Evolutionary conservation across 2,888 invertebrate genomes (phyloP), one percentile per base, ranked within the genome.

Genomic region (Habrosyne pyritoides): DNA sequence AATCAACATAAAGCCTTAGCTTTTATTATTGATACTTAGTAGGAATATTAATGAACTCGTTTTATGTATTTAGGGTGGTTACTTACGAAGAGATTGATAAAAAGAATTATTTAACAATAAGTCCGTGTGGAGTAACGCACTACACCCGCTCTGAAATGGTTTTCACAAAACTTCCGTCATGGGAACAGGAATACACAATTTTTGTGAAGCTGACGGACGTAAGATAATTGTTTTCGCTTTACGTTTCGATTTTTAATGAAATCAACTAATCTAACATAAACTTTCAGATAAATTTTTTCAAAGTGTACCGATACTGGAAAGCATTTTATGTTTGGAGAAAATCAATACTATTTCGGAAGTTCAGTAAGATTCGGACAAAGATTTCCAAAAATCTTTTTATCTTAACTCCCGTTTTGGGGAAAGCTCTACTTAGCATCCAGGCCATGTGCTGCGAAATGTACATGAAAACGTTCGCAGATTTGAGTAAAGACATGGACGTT

Each of bases 141-240:
- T 95, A 94, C 80, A 94, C 93, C 12, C 94, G 94, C 54, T 18
- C 50, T 30, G 97, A 97, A 79, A 95, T 96, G 84, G 94, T 95
- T 12, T 98, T 97, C 76, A 97, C 97, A 0, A 94, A 95, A 10
- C 89, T 98, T 6, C 93, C 95, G 21, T 93, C 95, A 60, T 98
- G 97, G 97, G 96, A 97, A 77, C 94, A 94, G 57, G 97, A 98
- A 77, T 97, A 97, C 73, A 94, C 94, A n/a, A 95, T 95, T 81
- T 98, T 96, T 76, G 93, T 95, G 46, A 93, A 96, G 77, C 91
- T 98, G n/a, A 95, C 95, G 63, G 94, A 95, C 84, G 95, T 95
- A 84, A 82, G 83, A 24, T 42, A 24, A 1, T 6, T 24, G 33
- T 22, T 53, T 4, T n/a, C n/a, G n/a, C n/a, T n/a, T n/a, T n/a